Evolutionary conservation across 2,797 vertebrate species (phyloP).

Genomic region (Phoebastria nigripes): DNA sequence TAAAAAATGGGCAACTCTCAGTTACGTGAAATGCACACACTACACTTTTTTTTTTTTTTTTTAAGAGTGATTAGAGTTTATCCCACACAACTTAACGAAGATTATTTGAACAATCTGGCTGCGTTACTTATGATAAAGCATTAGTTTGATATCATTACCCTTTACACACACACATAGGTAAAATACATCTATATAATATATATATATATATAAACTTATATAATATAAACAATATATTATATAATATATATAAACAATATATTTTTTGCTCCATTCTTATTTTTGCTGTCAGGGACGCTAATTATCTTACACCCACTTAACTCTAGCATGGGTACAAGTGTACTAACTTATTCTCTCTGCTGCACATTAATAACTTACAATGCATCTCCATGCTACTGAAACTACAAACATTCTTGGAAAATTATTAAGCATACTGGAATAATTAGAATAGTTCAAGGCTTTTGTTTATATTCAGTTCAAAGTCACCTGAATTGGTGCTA

Average conservation of each 20-base stretch:
- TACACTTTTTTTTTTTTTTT: background rate
- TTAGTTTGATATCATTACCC: background rate
- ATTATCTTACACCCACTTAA: background rate
- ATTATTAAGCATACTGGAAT: background rate
- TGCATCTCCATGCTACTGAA: background rate
- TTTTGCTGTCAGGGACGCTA: background rate
- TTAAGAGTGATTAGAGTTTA: background rate
- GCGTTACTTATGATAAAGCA: fast-evolving
- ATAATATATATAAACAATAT: background rate
- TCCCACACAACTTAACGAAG: background rate
- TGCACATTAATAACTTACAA: background rate
- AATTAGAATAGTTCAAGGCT: background rate
- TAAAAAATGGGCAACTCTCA: background rate
- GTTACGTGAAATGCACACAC: background rate
- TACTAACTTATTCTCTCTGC: background rate
- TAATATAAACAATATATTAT: too few species aligned
- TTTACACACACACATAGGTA: background rate
- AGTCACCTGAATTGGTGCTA: background rate
- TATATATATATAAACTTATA: too few species aligned
- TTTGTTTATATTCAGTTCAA: background rate
- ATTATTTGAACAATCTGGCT: background rate
- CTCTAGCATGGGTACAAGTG: background rate
- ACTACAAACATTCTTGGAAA: background rate
- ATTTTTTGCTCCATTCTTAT: background rate
- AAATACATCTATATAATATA: too few species aligned